Conservation (phyloP, 1,140 invertebrate species). For the Pseudobourletiella spinata region DNA sequence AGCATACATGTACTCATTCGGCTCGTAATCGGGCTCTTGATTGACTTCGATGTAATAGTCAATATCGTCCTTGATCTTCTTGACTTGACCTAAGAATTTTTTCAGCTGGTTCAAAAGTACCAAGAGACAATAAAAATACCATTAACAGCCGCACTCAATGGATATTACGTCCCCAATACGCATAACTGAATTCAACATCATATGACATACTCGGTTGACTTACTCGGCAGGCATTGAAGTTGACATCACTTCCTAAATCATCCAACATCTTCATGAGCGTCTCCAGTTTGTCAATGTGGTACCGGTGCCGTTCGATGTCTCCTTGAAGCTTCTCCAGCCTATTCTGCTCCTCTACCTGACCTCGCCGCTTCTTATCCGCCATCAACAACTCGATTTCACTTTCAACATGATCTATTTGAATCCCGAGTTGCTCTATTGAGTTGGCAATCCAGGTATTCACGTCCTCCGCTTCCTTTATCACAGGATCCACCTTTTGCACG, state of each 20-base stretch:
- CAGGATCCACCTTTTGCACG: not conserved
- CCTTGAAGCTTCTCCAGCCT: not conserved
- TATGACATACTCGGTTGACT: too few relatives aligned
- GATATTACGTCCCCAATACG: not conserved
- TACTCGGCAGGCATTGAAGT: not conserved
- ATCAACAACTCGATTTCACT: not conserved
- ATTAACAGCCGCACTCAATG: not conserved
- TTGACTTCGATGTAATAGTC: conserved; percentile 2
- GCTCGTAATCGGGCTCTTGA: not conserved
- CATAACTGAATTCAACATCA: not conserved
- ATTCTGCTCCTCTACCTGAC: not conserved
- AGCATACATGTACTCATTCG: not conserved
- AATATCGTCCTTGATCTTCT: not conserved
- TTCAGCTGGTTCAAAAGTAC: not conserved
- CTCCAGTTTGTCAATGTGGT: not conserved
- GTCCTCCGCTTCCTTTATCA: not conserved
- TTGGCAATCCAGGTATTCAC: not conserved
- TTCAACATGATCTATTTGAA: not conserved
- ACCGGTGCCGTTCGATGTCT: not conserved
- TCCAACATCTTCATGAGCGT: not conserved
- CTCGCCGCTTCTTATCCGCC: not conserved
- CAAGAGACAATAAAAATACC: not conserved
- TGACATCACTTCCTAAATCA: not conserved
- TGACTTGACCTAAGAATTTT: not conserved
- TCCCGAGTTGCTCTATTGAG: not conserved